These are phyloP conservation scores for Lacerta viridis DNA, from an alignment of 2,797 vertebrate species.

Conservation along the genomic window DNA sequence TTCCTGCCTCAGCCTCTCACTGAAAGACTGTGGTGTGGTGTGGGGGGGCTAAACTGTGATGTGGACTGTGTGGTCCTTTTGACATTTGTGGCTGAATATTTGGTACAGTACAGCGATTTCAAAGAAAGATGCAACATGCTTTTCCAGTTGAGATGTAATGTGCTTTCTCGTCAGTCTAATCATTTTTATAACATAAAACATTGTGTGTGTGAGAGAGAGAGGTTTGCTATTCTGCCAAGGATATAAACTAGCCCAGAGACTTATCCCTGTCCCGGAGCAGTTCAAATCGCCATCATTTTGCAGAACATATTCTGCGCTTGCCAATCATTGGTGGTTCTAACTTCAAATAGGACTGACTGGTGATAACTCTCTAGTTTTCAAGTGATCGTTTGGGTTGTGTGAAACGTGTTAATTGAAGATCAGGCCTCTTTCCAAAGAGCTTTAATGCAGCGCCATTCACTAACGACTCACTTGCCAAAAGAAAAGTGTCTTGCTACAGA, in stretches of 20 bases:
- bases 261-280: neutral
- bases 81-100: neutral
- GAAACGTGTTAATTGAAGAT: neutral
- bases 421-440: neutral
- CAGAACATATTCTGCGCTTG: too few species aligned
- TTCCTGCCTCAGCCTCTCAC: conserved; percentile 13
- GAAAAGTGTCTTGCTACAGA: neutral
- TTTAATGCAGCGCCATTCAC: neutral
- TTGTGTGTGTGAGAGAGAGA: neutral
- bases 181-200: neutral
- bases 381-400: neutral
- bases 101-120: neutral
- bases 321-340: too few species aligned
- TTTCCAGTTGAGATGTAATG: neutral
- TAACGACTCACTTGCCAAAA: neutral
- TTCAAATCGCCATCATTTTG: neutral
- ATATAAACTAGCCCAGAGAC: neutral
- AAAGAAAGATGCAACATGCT: neutral
- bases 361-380: neutral
- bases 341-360: too few species aligned
- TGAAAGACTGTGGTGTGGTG: neutral
- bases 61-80: conserved; percentile 5
- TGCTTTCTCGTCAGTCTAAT: too few species aligned
- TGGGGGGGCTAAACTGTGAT: neutral
- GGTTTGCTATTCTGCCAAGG: neutral